phyloP scores from a whole-genome alignment of 2,888 invertebrate species.

The Slavum lentiscoides region DNA sequence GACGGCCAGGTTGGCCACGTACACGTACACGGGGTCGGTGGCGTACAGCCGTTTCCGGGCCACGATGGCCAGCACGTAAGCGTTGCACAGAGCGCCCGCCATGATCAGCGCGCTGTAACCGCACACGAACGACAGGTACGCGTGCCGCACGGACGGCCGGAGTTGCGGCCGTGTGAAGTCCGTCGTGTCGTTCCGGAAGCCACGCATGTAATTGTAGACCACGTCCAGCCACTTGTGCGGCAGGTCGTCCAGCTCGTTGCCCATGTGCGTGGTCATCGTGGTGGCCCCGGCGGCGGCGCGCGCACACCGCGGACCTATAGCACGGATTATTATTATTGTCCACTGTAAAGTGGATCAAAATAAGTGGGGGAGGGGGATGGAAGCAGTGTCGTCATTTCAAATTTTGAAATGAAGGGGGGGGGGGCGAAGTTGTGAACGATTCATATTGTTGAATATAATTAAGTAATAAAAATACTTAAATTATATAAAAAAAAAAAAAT shows the following conservation, averaged over 20 bases:
- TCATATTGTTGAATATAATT: too few relatives aligned
- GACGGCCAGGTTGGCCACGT: conserved; percentile 69
- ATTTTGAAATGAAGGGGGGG: too few relatives aligned
- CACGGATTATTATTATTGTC: too few relatives aligned
- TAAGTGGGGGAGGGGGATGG: too few relatives aligned
- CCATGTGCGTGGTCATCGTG: not conserved
- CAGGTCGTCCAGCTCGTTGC: conserved; percentile 55
- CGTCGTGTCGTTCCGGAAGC: conserved; percentile 60
- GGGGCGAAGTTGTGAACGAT: too few relatives aligned
- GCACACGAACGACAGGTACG: conserved; percentile 68
- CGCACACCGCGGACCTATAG: too few relatives aligned
- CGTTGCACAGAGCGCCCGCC: conserved; percentile 66
- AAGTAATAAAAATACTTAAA: too few relatives aligned
- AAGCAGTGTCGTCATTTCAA: too few relatives aligned
- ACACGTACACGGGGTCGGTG: conserved; percentile 69
- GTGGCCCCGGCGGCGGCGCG: too few relatives aligned
- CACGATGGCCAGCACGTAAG: conserved; percentile 66
- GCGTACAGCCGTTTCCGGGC: conserved; percentile 63
- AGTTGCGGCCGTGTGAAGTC: conserved; percentile 68
- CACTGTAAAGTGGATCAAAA: too few relatives aligned
- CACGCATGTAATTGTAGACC: conserved; percentile 59
- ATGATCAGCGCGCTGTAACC: conserved; percentile 67
- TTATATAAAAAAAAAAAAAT: too few relatives aligned
- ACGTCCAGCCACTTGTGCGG: conserved; percentile 59
- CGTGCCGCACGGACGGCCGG: conserved; percentile 64